Base-by-base conservation (phyloP, 2,113 vertebrate species). In the Crotalus horridus region DNA sequence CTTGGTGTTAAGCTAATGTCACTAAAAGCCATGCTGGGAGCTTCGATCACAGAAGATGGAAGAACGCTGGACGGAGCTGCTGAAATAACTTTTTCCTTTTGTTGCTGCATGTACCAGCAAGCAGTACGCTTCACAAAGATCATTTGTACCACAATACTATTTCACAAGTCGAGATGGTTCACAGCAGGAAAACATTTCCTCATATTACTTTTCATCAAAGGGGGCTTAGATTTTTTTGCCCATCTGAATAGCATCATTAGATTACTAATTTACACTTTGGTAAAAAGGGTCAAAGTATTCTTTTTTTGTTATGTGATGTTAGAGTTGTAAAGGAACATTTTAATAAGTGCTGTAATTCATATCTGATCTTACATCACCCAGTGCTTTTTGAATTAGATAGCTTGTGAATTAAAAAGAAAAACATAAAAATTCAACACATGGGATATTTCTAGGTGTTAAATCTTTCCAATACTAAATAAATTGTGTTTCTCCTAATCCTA, bases 251-350 rank as follows among this genome's bases (percentile, higher is more conserved):
- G 96, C 97, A 94, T 90, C 96, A 97, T 97, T 97, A 97, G 95
- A 92, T 93, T 96, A 93, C 94, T 98, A 98, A 98, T 98, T 98
- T 97, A 95, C 97, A 97, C 97, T 95, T 98, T 48, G 90, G 93
- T 87, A 94, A 96, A 91, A 97, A 97, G 94, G 97, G 96, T 98
- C 97, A 97, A 95, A 96, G 91, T 92, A 94, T 95, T 97, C 93
- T 43, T 97, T 97, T 91, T 97, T 97, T 94, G 97, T 97, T 95
- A 96, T 94, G 97, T 97, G 91, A 96, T 97, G 97, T 96, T 97
- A 97, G 96, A 81, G 95, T 97, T 97, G 93, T 98, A 97, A 97
- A 90, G 90, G 93, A 89, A 95, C 97, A 96, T 97, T 97, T 97
- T 98, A 97, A 97, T 97, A 97, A 96, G 93, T 92, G 94, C 89